These are phyloP conservation scores for Brachynemurus nebulosus DNA, from an alignment of 2,888 invertebrate genomes.

Conservation along the genomic window DNA sequence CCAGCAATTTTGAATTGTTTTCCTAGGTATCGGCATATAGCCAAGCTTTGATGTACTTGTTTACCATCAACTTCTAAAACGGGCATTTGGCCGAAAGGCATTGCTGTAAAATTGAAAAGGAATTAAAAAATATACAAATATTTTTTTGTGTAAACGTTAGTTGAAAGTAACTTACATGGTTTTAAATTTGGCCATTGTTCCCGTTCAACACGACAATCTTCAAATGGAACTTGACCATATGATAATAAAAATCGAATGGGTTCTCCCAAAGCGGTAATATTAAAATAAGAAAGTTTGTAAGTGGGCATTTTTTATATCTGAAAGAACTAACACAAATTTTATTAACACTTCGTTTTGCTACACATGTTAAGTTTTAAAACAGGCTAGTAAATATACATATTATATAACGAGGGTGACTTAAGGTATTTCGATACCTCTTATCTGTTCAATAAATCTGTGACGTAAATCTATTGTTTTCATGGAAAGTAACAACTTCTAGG, in stretches of 20 bases:
- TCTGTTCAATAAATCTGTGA: too few relatives aligned
- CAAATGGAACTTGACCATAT: conserved; percentile 44
- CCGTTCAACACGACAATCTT: conserved; percentile 41
- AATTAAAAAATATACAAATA: background rate
- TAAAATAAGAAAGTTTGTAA: conserved; percentile 48
- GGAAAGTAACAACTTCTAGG: too few relatives aligned
- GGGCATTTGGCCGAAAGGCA: conserved; percentile 51
- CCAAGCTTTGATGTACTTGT: conserved; percentile 40
- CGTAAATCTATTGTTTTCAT: too few relatives aligned
- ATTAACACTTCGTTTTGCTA: too few relatives aligned
- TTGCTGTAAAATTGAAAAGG: conserved; percentile 27
- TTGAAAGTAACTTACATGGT: conserved; percentile 32
- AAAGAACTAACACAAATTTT: too few relatives aligned
- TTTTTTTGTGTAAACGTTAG: conserved; percentile 9
- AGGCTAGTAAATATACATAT: too few relatives aligned
- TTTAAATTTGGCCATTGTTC: conserved; percentile 42
- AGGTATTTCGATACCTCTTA: too few relatives aligned
- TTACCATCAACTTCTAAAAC: conserved; percentile 48
- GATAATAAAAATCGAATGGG: conserved; percentile 46
- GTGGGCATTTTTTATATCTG: conserved; percentile 27
- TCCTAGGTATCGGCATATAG: conserved; percentile 47
- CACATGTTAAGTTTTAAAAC: too few relatives aligned
- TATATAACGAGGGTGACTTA: too few relatives aligned
- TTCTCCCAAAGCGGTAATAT: conserved; percentile 46
- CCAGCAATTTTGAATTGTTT: conserved; percentile 43